A percentile compares a stretch with the other conserved stretches of the same genome.
Conservation (phyloP, 2,888 invertebrate species). For the Meghimatium bilineatum region DNA sequence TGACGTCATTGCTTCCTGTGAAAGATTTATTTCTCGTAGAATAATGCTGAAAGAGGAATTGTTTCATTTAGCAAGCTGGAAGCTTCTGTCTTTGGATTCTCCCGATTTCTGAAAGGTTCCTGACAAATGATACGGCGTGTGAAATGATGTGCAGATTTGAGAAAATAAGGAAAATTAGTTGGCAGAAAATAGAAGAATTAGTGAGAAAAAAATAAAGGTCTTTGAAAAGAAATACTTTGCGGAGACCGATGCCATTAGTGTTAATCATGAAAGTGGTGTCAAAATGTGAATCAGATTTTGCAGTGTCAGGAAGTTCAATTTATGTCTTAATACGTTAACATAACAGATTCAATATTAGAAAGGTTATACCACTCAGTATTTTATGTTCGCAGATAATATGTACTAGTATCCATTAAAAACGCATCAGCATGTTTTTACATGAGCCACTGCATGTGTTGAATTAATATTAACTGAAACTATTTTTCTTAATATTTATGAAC, state of each 20-base stretch:
- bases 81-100: background rate
- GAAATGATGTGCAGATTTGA: background rate
- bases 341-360: too few relatives aligned
- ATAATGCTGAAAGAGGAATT: background rate
- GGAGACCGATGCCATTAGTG: background rate
- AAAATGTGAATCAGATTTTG: background rate
- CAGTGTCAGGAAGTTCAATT: background rate
- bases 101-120: conserved; percentile 12
- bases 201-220: background rate
- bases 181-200: background rate
- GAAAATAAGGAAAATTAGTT: background rate
- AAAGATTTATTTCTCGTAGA: background rate
- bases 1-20: conserved; percentile 30
- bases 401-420: too few relatives aligned
- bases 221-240: background rate
- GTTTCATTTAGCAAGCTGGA: background rate
- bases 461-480: too few relatives aligned
- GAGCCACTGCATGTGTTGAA: too few relatives aligned
- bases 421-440: too few relatives aligned
- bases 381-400: too few relatives aligned
- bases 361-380: too few relatives aligned
- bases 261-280: background rate
- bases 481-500: too few relatives aligned
- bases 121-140: background rate
- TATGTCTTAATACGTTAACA: too few relatives aligned